Percentiles rank a stretch among this genome's conserved stretches.
Conservation (phyloP, 2,888 invertebrate species). For the Hipparchia sbordonii region DNA sequence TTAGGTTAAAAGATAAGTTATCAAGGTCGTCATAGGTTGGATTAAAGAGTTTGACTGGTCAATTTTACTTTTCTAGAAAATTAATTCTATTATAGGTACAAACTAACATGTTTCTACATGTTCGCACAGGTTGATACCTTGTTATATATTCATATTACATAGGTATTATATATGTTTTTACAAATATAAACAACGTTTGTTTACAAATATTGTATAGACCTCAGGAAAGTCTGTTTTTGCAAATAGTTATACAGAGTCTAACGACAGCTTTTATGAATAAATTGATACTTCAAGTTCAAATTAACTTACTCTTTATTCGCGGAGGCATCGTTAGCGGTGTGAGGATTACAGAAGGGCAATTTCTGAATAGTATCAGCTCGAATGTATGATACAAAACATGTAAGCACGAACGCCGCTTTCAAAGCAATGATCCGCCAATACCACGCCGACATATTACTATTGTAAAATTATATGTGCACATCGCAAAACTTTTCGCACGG, state of each 20-base stretch:
- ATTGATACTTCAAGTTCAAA: background rate
- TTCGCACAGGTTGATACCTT: constrained; percentile 13
- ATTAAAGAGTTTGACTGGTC: constrained; percentile 26
- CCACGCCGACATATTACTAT: constrained; percentile 76
- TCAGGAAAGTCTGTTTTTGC: background rate
- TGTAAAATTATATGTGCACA: constrained; percentile 69
- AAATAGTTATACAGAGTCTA: background rate
- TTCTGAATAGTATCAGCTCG: constrained; percentile 68
- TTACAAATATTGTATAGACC: constrained; percentile 21
- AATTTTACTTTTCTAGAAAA: constrained; percentile 25
- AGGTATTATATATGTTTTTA: background rate
- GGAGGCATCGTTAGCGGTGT: constrained; percentile 56
- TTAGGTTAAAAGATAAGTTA: constrained; percentile 36
- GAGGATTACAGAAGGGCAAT: constrained; percentile 76
- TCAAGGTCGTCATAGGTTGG: constrained; percentile 45
- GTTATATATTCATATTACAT: background rate
- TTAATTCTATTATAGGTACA: background rate
- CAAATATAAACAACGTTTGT: constrained; percentile 18
- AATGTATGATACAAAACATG: constrained; percentile 65
- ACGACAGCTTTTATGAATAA: constrained; percentile 4
- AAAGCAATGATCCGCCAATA: constrained; percentile 72
- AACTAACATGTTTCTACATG: constrained; percentile 24
- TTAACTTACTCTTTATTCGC: constrained; percentile 68
- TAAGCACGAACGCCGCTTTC: constrained; percentile 64
- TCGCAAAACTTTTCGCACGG: constrained; percentile 57